phyloP scores from a whole-genome alignment of 92 coral and sea anemone species.

The Porites cylindrica region DNA sequence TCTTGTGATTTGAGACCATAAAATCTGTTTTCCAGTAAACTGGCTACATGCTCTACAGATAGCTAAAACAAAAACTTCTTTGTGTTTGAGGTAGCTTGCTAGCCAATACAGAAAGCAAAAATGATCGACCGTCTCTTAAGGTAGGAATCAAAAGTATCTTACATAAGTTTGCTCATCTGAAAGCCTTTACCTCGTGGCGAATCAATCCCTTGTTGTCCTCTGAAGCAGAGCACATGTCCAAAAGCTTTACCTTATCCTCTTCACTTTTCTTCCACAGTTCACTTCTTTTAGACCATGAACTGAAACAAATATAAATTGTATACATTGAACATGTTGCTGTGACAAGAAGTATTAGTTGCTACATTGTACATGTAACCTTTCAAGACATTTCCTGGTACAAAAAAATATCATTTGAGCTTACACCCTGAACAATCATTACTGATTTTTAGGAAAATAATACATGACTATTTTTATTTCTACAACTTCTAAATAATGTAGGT shows the following conservation, averaged over 20 bases:
- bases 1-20: conserved; percentile 1
- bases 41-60: conserved; percentile 22
- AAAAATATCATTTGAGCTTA: too few relatives aligned
- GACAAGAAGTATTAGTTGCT: conserved; percentile 16
- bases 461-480: too few relatives aligned
- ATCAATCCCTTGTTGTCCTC: conserved; percentile 24
- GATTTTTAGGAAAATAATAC: too few relatives aligned
- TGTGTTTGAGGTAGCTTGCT: conserved; percentile 13
- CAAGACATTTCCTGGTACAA: conserved; percentile 13
- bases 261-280: neutral
- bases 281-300: conserved; percentile 14
- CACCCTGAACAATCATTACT: too few relatives aligned
- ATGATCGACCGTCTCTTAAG: conserved; percentile 7
- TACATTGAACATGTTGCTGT: conserved; percentile 27
- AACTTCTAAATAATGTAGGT: too few relatives aligned
- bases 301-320: conserved; percentile 28
- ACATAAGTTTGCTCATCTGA: conserved; percentile 26
- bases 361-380: neutral
- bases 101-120: conserved; percentile 14
- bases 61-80: conserved; percentile 20
- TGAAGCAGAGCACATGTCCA: conserved; percentile 18
- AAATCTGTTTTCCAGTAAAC: conserved; percentile 2
- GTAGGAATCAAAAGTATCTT: conserved; percentile 15
- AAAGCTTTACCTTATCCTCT: conserved; percentile 28
- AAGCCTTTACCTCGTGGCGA: conserved; percentile 26